phyloP scores from a whole-genome alignment of 2,797 vertebrate species.

The Leptatherina wallacei region DNA sequence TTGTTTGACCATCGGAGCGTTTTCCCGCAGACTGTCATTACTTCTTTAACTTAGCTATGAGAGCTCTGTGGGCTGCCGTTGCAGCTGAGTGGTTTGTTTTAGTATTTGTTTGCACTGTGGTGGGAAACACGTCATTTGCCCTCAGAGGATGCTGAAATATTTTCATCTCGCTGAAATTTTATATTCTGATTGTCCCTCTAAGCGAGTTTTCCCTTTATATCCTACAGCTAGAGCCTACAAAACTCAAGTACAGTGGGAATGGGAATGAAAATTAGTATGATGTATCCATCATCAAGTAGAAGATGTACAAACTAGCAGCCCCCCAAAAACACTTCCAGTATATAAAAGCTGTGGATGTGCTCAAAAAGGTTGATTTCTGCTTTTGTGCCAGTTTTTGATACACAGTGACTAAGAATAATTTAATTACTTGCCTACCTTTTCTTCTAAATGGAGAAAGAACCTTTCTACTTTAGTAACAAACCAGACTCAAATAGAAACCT shows the following conservation, averaged over 20 bases:
- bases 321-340: conserved; percentile 33
- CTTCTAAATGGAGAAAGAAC: background rate
- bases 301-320: conserved; percentile 24
- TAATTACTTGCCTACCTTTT: conserved; percentile 26
- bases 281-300: conserved; percentile 43
- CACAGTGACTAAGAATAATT: conserved; percentile 37
- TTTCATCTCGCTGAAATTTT: conserved; percentile 44
- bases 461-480: background rate
- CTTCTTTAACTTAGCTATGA: conserved; percentile 39
- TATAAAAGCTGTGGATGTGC: conserved; percentile 33
- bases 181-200: conserved; percentile 8
- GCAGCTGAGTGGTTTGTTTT: conserved; percentile 48
- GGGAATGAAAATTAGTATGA: conserved; percentile 15
- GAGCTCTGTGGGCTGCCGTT: conserved; percentile 20
- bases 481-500: background rate
- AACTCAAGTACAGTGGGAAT: conserved; percentile 17
- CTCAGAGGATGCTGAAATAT: conserved; percentile 45
- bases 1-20: conserved; percentile 43
- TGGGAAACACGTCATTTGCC: conserved; percentile 50
- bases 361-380: conserved; percentile 38
- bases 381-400: conserved; percentile 38
- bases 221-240: conserved; percentile 14
- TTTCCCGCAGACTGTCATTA: conserved; percentile 38
- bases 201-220: conserved; percentile 29
- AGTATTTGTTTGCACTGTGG: conserved; percentile 68